These are phyloP conservation scores for Polia nebulosa DNA, from an alignment of 2,888 invertebrate genomes.

Conservation along the genomic window DNA sequence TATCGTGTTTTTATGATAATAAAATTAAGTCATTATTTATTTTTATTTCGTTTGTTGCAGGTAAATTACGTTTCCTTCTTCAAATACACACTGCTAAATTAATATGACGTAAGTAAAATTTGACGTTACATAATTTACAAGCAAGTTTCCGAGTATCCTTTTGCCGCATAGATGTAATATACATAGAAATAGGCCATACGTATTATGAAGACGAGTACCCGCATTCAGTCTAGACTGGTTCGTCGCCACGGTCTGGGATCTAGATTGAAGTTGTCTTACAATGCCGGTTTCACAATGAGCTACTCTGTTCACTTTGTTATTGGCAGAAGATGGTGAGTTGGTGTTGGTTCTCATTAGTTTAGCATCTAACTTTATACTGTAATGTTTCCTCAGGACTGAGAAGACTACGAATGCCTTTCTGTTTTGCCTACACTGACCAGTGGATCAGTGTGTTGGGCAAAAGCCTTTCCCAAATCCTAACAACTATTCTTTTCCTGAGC, in stretches of 20 bases:
- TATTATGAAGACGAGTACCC: constrained; percentile 30
- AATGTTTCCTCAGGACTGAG: background rate
- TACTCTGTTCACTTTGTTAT: constrained; percentile 24
- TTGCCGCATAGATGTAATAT: constrained; percentile 32
- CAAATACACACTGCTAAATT: background rate
- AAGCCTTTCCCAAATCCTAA: background rate
- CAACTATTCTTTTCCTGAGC: background rate
- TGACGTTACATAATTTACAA: background rate
- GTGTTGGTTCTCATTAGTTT: constrained; percentile 16
- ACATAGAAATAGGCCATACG: constrained; percentile 47
- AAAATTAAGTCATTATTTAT: constrained; percentile 18
- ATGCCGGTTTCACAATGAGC: constrained; percentile 31
- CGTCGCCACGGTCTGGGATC: constrained; percentile 59
- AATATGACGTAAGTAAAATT: constrained; percentile 28
- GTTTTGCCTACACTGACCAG: no score
- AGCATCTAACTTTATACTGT: background rate
- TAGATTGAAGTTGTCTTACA: constrained; percentile 53
- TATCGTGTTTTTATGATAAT: background rate
- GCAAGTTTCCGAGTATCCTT: constrained; percentile 13
- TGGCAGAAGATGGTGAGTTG: constrained; percentile 3
- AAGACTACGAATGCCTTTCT: no score
- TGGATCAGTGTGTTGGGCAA: background rate
- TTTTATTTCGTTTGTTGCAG: constrained; percentile 61
- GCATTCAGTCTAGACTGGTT: constrained; percentile 64
- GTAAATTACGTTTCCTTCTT: constrained; percentile 49